Evolutionary conservation across 2,888 invertebrate genomes (phyloP), one percentile per base, ranked within the genome.

Genomic region (Euplexia lucipara): DNA sequence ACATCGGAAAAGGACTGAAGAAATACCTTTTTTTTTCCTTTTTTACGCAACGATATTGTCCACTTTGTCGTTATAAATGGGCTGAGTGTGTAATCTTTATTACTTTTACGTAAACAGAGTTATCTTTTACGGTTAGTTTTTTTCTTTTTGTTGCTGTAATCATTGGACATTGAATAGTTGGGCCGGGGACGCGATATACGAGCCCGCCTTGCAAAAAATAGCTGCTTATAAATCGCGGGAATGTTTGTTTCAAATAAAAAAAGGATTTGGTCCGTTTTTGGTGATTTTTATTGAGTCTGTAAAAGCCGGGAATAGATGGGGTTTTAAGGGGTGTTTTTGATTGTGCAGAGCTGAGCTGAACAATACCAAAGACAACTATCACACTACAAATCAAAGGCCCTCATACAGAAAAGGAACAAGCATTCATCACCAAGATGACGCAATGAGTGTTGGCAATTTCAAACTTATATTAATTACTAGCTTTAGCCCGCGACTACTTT

Each of bases 1-100:
- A 60, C 73, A 66, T 56, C 67, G 58, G 59, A 70, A 75, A 82
- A 76, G 48, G 76, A 70, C 74, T 66, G 16, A 67, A 70, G 79
- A 70, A 82, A 76, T 82, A 79, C 79, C 69, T 81, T 79, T 75
- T 75, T 68, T 75, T 77, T 78, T 54, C 48, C 35, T 66, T 79
- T 80, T 82, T 81, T 82, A 67, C 70, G 63, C 62, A 68, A 75
- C 81, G 75, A 81, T 80, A 82, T 80, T 82, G 81, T 81, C 81
- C 83, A 82, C 75, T 81, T 82, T 80, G 78, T 66, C 53, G 81
- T 82, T 73, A 81, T 81, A 81, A 82, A 82, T 81, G 81, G 83
- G 54, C 52, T 54, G 72, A 63, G 75, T 75, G 81, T 78, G 81
- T 81, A 81, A 81, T 81, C 81, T 81, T 81, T 81, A 82, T 80